Conservation (phyloP, 1,140 invertebrate genomes). For the Cepaea nemoralis region DNA sequence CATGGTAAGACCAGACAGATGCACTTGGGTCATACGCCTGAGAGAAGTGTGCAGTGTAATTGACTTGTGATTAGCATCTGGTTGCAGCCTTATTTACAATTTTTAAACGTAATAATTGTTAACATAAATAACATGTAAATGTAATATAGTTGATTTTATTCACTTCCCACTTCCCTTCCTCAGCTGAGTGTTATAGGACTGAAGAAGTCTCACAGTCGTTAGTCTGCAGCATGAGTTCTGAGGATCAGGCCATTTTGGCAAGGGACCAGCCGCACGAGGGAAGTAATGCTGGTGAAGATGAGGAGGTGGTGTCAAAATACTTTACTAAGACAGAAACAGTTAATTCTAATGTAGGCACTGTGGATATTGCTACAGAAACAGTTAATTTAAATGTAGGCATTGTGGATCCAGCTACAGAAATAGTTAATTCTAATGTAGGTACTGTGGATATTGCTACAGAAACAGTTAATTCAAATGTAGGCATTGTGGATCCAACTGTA, state of each 20-base stretch:
- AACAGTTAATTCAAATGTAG: no score
- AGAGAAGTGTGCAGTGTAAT: no score
- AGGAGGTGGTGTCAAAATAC: conserved; percentile 6
- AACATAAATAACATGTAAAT: no score
- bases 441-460: no score
- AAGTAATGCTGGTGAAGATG: neutral
- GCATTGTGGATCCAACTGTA: no score
- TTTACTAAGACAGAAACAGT: neutral
- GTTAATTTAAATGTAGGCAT: neutral
- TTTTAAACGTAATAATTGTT: no score
- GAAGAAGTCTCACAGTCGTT: neutral
- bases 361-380: neutral
- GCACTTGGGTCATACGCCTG: no score
- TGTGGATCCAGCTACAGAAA: neutral
- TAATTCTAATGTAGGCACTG: neutral
- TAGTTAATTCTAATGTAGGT: no score
- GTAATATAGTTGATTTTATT: neutral
- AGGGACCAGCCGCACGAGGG: neutral
- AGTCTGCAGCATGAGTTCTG: neutral
- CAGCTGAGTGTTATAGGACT: neutral
- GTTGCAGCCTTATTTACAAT: no score
- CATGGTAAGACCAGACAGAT: no score
- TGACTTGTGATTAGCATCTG: no score
- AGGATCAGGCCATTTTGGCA: neutral
- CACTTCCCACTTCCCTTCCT: neutral